A percentile compares a stretch with the other conserved stretches of the same genome.
phyloP scores from a whole-genome alignment of 2,113 vertebrate species.

The Chaetodon trifascialis region DNA sequence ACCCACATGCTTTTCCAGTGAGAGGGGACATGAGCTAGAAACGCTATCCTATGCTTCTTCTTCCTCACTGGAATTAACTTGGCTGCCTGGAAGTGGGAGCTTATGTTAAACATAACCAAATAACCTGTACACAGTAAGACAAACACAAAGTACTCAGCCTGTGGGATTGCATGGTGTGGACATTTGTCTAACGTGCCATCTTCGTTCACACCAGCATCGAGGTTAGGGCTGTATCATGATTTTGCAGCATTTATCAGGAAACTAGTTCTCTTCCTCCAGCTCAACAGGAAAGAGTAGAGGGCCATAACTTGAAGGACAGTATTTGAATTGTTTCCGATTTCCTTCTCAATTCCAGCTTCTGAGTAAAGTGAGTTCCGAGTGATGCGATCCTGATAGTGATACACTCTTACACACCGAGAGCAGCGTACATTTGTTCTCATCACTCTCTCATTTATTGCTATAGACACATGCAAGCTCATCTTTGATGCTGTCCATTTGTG shows the following conservation, averaged over 20 bases:
- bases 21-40: slow-evolving; percentile 15
- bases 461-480: slow-evolving; percentile 16
- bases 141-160: slow-evolving; percentile 1
- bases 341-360: not conserved
- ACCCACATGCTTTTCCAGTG: slow-evolving; percentile 55
- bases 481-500: slow-evolving; percentile 39
- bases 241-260: not conserved
- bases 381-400: slow-evolving; percentile 21
- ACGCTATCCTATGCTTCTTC: slow-evolving; percentile 1
- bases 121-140: not conserved
- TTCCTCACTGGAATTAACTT: slow-evolving; percentile 12
- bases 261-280: not conserved
- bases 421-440: not conserved
- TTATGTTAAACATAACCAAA: slow-evolving; percentile 30
- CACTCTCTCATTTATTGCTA: slow-evolving; percentile 30
- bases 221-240: not conserved
- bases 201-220: not conserved
- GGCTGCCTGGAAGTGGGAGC: slow-evolving; percentile 24
- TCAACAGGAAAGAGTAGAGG: not conserved
- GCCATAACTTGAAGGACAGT: not conserved
- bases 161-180: too few relatives aligned
- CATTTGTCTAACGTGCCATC: not conserved
- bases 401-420: slow-evolving; percentile 5
- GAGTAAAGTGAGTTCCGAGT: slow-evolving; percentile 10
- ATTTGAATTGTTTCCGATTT: slow-evolving; percentile 22